Percentiles rank a stretch among this genome's conserved stretches.
These are phyloP conservation scores for Phanerotoma sp. DNA, from an alignment of 2,888 invertebrate genomes.

Conservation along the genomic window DNA sequence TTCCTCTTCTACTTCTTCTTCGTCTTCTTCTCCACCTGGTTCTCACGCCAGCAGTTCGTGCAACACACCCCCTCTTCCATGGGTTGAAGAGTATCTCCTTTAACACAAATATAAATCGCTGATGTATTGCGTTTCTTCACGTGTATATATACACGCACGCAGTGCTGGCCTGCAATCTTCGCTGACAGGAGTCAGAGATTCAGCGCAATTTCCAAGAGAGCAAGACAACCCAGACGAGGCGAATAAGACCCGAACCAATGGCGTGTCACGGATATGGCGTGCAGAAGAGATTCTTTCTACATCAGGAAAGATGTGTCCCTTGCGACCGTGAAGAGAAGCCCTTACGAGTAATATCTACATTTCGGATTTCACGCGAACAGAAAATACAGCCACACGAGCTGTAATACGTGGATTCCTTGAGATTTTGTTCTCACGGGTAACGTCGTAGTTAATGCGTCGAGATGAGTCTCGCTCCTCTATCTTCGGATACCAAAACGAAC, in stretches of 20 bases:
- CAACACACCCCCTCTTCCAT: constrained; percentile 21
- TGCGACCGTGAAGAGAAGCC: constrained; percentile 27
- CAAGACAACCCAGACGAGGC: constrained; percentile 21
- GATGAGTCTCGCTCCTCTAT: no score
- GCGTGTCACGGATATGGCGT: constrained; percentile 37
- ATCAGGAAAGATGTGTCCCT: constrained; percentile 22
- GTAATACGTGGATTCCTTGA: constrained; percentile 4
- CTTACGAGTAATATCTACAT: constrained; percentile 43
- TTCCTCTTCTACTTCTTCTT: no score
- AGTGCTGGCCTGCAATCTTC: constrained; percentile 36
- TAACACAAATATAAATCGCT: neutral
- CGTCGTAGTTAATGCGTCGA: neutral
- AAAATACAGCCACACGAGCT: constrained; percentile 3
- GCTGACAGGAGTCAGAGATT: constrained; percentile 35
- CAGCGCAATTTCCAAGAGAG: constrained; percentile 33
- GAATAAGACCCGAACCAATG: constrained; percentile 31
- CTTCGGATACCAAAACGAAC: neutral
- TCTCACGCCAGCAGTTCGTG: constrained; percentile 33
- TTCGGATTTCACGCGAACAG: constrained; percentile 44
- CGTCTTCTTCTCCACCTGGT: constrained; percentile 35
- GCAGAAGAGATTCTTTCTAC: constrained; percentile 17
- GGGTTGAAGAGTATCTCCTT: constrained; percentile 26
- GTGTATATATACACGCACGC: constrained; percentile 14
- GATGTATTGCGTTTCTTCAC: neutral
- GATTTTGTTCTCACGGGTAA: constrained; percentile 8